Conservation (phyloP, 2,797 vertebrate genomes). For the Alfaro cultratus region DNA sequence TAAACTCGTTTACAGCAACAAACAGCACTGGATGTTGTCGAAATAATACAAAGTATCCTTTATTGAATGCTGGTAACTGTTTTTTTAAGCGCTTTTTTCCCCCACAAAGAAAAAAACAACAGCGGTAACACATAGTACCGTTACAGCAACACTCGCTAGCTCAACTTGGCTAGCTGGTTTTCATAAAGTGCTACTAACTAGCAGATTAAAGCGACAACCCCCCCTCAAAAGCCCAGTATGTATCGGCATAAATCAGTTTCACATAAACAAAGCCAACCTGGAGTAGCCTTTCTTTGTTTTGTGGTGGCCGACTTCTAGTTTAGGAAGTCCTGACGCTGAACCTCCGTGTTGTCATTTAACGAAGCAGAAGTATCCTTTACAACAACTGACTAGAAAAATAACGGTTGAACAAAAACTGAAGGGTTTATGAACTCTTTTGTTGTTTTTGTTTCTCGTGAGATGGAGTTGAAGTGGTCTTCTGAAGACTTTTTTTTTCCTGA, state of each 20-base stretch:
- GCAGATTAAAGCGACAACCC: background rate
- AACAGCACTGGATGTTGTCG: background rate
- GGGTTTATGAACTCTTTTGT: background rate
- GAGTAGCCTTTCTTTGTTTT: background rate
- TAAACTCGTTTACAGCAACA: background rate
- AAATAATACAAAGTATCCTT: background rate
- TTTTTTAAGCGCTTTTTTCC: background rate
- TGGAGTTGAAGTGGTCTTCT: background rate
- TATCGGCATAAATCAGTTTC: background rate
- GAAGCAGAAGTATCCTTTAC: too few species aligned
- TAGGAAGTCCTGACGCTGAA: background rate
- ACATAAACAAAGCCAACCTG: background rate
- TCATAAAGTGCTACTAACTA: background rate
- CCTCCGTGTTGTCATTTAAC: background rate
- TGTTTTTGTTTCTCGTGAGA: background rate
- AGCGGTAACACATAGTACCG: background rate
- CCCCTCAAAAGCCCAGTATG: background rate
- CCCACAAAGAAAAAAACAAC: background rate
- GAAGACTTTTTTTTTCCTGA: background rate
- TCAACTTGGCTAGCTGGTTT: conserved; percentile 12
- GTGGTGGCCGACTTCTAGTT: background rate
- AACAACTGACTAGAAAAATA: background rate
- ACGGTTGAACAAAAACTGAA: background rate
- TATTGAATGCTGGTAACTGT: background rate
- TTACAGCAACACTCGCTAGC: conserved; percentile 20